phyloP scores from a whole-genome alignment of 1,140 invertebrate genomes.

The Drosophila carrolli region DNA sequence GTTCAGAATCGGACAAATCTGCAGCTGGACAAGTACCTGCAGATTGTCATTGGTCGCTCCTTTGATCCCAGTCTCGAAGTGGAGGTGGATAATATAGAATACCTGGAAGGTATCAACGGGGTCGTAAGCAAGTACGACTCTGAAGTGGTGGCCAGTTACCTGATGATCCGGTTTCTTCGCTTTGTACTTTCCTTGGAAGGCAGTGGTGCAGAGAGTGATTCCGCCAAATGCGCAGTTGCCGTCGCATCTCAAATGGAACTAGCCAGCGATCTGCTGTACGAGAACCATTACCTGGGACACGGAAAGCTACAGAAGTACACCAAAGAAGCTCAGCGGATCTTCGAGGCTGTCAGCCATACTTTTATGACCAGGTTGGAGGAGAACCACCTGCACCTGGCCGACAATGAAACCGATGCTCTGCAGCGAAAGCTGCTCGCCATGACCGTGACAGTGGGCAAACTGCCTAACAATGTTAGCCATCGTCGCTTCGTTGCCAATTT shows the following conservation, averaged over 20 bases:
- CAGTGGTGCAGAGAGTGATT: too few species aligned
- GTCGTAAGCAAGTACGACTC: too few species aligned
- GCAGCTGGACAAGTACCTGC: background rate
- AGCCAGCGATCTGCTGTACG: constrained; percentile 13
- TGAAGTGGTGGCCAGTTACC: too few species aligned
- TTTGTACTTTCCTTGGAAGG: too few species aligned
- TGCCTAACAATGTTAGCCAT: background rate
- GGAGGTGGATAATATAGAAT: too few species aligned
- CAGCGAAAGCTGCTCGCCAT: background rate
- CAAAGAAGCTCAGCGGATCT: background rate
- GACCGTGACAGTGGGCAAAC: background rate
- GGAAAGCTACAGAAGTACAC: background rate
- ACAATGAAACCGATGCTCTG: background rate
- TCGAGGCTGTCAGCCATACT: background rate
- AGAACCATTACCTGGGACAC: constrained; percentile 1
- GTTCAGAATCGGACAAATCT: background rate
- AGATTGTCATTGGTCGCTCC: background rate
- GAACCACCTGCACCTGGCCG: background rate
- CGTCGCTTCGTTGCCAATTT: constrained; percentile 5
- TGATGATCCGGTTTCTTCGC: too few species aligned
- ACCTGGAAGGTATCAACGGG: too few species aligned
- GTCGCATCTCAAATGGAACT: background rate
- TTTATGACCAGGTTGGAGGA: constrained; percentile 1
- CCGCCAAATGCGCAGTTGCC: background rate
- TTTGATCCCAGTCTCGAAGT: too few species aligned